Conservation (phyloP, 2,888 invertebrate species). For the Drosophila kambysellisi region DNA sequence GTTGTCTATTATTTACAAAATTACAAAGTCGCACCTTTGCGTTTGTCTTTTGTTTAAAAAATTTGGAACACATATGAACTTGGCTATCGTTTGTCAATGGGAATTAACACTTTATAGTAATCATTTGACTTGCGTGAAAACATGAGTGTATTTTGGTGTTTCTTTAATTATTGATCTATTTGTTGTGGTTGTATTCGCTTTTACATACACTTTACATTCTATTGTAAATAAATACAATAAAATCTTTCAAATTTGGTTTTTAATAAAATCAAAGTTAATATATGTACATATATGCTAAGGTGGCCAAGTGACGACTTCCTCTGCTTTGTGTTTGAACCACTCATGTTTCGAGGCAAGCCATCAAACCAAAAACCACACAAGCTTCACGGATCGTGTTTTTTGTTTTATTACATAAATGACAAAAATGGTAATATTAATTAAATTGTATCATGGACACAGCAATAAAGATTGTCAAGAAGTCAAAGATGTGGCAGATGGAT, state of each 20-base stretch:
- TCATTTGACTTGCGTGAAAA: neutral
- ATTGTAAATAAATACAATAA: neutral
- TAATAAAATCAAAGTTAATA: neutral
- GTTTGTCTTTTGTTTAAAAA: constrained; percentile 16
- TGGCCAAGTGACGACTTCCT: neutral
- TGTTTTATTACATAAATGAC: constrained; percentile 20
- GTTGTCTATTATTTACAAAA: constrained; percentile 9
- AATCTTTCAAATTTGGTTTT: neutral
- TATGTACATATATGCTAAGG: neutral
- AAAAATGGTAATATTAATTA: constrained; percentile 57
- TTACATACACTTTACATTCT: neutral
- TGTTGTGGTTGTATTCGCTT: too few species aligned
- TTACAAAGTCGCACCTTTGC: constrained; percentile 29
- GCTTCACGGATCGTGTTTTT: constrained; percentile 13
- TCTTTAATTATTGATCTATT: neutral
- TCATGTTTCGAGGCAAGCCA: neutral
- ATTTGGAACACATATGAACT: neutral
- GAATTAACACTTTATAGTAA: neutral
- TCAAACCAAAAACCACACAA: neutral
- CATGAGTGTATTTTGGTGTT: neutral
- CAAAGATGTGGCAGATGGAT: neutral
- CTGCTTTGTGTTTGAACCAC: constrained; percentile 3
- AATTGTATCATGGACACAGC: constrained; percentile 37
- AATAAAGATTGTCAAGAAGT: constrained; percentile 22
- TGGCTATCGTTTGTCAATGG: constrained; percentile 19